A percentile compares a stretch with the other conserved stretches of the same genome.
phyloP scores from a whole-genome alignment of 2,113 vertebrate species.

The Illadopsis cleaveri region DNA sequence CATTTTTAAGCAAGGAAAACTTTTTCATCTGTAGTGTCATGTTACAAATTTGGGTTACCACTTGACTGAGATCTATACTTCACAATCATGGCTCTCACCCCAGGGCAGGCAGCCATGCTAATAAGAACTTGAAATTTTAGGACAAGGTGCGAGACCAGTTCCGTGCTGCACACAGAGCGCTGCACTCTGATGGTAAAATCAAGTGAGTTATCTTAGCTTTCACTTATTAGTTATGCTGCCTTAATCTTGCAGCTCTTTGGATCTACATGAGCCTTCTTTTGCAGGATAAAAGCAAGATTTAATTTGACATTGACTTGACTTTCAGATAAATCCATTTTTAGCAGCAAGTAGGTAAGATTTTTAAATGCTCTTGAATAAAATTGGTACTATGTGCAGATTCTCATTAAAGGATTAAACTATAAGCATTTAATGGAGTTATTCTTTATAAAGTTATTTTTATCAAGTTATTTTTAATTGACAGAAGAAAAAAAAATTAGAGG shows the following conservation, averaged over 20 bases:
- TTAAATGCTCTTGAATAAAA: conserved; percentile 22
- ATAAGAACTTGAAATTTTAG: neutral
- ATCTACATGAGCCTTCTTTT: neutral
- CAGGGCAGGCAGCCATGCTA: neutral
- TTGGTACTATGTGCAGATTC: conserved; percentile 11
- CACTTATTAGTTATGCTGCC: neutral
- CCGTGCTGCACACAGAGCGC: fast-evolving
- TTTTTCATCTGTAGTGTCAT: neutral
- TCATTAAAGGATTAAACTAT: conserved; percentile 48
- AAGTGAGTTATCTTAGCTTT: neutral
- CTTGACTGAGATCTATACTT: neutral
- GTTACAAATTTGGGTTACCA: neutral
- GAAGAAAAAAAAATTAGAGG: neutral
- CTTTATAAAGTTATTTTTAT: conserved; percentile 34
- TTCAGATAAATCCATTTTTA: conserved; percentile 20
- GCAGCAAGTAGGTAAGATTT: conserved; percentile 21
- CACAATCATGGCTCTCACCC: neutral
- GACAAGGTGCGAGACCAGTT: neutral
- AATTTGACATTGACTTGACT: conserved; percentile 40
- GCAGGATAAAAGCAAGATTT: conserved; percentile 12
- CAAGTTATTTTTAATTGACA: conserved; percentile 19
- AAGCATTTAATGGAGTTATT: conserved; percentile 18
- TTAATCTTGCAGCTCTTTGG: neutral
- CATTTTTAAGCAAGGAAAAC: neutral
- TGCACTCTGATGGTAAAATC: neutral